Conservation (phyloP, 2,113 vertebrate species). For the Cyanoderma ruficeps region DNA sequence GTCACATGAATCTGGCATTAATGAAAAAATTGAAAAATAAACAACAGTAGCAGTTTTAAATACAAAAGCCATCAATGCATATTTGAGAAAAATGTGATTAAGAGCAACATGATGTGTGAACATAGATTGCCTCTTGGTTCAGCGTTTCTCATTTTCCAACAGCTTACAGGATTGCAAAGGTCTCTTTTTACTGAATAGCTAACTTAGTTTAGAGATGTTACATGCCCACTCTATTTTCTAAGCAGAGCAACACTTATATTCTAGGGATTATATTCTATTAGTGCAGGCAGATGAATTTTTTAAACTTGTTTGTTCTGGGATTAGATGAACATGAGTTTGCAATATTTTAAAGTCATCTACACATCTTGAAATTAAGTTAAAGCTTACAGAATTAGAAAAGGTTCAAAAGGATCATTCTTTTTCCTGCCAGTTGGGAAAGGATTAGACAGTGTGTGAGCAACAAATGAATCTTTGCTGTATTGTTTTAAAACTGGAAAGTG, state of each 20-base stretch:
- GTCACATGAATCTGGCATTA: slow-evolving; percentile 12
- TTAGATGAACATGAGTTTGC: slow-evolving; percentile 34
- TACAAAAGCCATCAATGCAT: slow-evolving; percentile 33
- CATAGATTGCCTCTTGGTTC: background rate
- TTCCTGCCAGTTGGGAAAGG: background rate
- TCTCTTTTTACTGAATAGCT: background rate
- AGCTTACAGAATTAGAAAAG: background rate
- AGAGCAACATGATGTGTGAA: slow-evolving; percentile 12
- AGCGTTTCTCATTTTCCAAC: slow-evolving; percentile 31
- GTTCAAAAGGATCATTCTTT: background rate
- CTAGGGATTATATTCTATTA: slow-evolving; percentile 50
- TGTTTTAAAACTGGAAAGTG: background rate
- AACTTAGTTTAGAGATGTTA: background rate
- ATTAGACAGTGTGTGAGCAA: background rate
- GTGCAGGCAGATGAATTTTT: slow-evolving; percentile 37
- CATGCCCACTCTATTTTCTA: background rate
- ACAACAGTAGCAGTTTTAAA: slow-evolving; percentile 30
- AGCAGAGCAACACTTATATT: slow-evolving; percentile 38
- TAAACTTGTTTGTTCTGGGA: slow-evolving; percentile 41
- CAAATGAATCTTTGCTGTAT: background rate
- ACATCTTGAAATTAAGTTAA: slow-evolving; percentile 11
- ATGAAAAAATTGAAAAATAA: slow-evolving; percentile 66
- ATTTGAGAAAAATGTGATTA: slow-evolving; percentile 55
- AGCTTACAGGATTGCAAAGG: background rate
- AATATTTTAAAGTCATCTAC: slow-evolving; percentile 29